Evolutionary conservation across 2,113 vertebrate species (phyloP).

Genomic region (Vidua macroura): DNA sequence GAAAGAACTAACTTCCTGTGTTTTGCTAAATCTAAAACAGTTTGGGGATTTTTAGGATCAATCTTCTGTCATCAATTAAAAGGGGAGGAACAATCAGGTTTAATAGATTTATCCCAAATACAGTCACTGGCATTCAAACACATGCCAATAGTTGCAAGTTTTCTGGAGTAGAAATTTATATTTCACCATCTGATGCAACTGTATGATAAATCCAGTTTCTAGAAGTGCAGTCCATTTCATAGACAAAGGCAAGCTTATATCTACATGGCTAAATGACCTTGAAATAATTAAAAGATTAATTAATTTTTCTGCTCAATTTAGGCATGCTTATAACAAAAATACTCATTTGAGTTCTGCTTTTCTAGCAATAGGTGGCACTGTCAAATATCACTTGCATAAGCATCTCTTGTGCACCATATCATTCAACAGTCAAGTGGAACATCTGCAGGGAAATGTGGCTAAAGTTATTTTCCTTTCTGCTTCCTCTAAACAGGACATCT

Average conservation of each 20-base stretch:
- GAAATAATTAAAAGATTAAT: background rate
- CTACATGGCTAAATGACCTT: background rate
- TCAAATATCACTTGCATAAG: constrained; percentile 18
- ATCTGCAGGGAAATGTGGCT: background rate
- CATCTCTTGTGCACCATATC: background rate
- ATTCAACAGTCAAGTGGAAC: background rate
- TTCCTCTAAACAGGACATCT: background rate
- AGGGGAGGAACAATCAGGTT: background rate
- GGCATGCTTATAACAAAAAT: background rate
- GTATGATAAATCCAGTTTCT: background rate
- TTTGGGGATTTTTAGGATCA: background rate
- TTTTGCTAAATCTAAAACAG: background rate
- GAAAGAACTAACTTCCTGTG: background rate
- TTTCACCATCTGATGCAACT: background rate
- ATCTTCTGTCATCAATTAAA: background rate
- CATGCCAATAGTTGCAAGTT: background rate
- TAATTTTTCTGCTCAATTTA: background rate
- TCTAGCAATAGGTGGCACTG: constrained; percentile 57
- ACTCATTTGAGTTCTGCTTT: background rate
- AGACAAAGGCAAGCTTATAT: background rate
- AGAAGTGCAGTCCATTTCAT: background rate
- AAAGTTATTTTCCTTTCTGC: constrained; percentile 12
- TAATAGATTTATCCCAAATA: background rate
- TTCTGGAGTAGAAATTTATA: background rate
- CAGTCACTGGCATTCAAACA: background rate